Base-by-base conservation (phyloP, 2,113 vertebrate genomes). In the Ia io region DNA sequence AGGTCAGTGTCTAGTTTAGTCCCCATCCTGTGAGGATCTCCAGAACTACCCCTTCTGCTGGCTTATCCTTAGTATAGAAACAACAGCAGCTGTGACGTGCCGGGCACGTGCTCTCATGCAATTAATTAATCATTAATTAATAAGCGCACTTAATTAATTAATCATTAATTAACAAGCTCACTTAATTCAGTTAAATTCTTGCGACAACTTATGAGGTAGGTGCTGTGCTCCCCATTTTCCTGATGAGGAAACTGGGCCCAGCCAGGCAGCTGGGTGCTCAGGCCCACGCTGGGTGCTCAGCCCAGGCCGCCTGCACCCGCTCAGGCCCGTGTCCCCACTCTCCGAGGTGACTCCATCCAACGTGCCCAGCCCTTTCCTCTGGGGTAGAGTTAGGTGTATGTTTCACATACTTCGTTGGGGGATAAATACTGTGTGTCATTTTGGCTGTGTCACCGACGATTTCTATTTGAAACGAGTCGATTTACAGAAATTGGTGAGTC, bases 271-370 rank as follows among this genome's bases (percentile, higher is more conserved):
- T 7, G 4, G 42, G 14, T 5, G 25, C 30, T 8, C n/a, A 1
- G 30, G 22, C 3, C 14, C 30, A 10, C 0, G 18, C 25, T 42
- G 25, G 17, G 2, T 28, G 35, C 61, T 42, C 10, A 0, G 28
- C 2, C 47, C 44, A 1, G 17, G 22, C 22, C 5, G 0, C 32
- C 3, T 1, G 12, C 10, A 12, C 30, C 9, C 1, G 3, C 44
- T 30, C 2, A 0, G 2, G 2, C 13, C 10, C 0, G 11, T 6
- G 25, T 14, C 53, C 35, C 20, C 9, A 6, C 0, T 7, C 32
- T 25, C 18, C 0, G 5, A 9, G 23, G 17, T 1, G 35, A 18
- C 47, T 44, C 30, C 28, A 18, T 12, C 16, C 20, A 1, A 9
- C 8, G 1, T 6, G n/a, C 67, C 0, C 13, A 22, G 53, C 1